A percentile compares a stretch with the other conserved stretches of the same genome.
Conservation (phyloP, 1,140 invertebrate genomes). For the Ostrea denselamellosa region DNA sequence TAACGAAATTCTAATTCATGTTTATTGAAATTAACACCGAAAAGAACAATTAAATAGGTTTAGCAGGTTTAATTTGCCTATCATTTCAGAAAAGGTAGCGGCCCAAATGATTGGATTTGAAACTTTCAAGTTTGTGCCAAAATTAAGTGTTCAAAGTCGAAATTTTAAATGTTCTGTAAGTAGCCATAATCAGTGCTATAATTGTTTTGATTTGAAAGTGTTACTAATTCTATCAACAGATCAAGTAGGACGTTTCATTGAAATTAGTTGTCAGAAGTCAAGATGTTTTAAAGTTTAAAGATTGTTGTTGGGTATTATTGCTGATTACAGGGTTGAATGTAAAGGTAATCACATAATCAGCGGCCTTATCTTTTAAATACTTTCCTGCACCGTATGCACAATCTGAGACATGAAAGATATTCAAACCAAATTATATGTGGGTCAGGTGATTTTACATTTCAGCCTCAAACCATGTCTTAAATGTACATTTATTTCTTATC, state of each 20-base stretch:
- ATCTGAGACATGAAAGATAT: background rate
- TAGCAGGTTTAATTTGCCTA: background rate
- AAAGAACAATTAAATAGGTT: background rate
- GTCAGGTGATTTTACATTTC: too few species aligned
- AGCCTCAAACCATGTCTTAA: too few species aligned
- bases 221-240: background rate
- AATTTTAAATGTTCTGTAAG: background rate
- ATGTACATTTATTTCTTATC: too few species aligned
- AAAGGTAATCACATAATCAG: background rate
- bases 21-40: background rate
- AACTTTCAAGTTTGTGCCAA: background rate
- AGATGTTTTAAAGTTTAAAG: background rate
- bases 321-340: background rate
- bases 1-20: background rate
- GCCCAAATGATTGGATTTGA: slow-evolving; percentile 12
- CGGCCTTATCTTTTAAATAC: background rate
- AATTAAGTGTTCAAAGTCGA: background rate
- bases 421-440: background rate
- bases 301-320: background rate
- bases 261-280: background rate
- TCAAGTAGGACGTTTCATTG: background rate
- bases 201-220: slow-evolving; percentile 10
- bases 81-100: slow-evolving; percentile 14
- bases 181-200: background rate
- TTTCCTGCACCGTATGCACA: background rate